Evolutionary conservation across 1,140 invertebrate genomes (phyloP).

Genomic region (Hermatobates lingyangjiaoensis): DNA sequence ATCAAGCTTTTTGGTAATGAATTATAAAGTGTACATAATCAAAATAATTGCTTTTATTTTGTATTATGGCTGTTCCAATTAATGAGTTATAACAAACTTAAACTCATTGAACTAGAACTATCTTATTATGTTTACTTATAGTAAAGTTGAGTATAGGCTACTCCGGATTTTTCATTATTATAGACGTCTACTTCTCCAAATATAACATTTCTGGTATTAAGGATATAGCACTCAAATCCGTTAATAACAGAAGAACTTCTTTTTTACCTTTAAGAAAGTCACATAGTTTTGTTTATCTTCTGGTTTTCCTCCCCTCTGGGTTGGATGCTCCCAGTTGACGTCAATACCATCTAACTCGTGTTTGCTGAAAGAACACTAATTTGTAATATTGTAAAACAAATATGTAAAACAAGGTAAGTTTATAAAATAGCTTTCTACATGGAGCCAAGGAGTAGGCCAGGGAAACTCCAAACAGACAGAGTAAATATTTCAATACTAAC

Average conservation of each 20-base stretch:
- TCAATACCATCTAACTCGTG: conserved; percentile 69
- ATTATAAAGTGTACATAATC: too few species aligned
- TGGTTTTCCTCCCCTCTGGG: conserved; percentile 43
- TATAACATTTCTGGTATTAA: conserved; percentile 47
- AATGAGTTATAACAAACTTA: conserved; percentile 72
- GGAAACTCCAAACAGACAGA: neutral
- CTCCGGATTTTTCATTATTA: conserved; percentile 49
- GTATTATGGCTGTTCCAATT: conserved; percentile 39
- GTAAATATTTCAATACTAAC: neutral
- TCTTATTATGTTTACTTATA: too few species aligned
- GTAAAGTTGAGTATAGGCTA: too few species aligned
- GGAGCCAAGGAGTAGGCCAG: neutral
- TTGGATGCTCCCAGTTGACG: conserved; percentile 56
- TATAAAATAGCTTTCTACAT: neutral
- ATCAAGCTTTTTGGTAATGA: too few species aligned
- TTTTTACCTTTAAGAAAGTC: conserved; percentile 45
- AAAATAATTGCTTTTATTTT: too few species aligned
- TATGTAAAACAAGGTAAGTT: neutral
- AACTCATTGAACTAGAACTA: too few species aligned
- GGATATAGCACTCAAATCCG: neutral
- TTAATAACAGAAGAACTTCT: neutral
- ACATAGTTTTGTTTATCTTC: conserved; percentile 63
- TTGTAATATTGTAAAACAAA: conserved; percentile 2
- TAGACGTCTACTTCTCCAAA: conserved; percentile 46
- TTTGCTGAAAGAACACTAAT: conserved; percentile 22